Base-by-base conservation (phyloP, 2,797 vertebrate species). In the Platyrinchus mystaceus region DNA sequence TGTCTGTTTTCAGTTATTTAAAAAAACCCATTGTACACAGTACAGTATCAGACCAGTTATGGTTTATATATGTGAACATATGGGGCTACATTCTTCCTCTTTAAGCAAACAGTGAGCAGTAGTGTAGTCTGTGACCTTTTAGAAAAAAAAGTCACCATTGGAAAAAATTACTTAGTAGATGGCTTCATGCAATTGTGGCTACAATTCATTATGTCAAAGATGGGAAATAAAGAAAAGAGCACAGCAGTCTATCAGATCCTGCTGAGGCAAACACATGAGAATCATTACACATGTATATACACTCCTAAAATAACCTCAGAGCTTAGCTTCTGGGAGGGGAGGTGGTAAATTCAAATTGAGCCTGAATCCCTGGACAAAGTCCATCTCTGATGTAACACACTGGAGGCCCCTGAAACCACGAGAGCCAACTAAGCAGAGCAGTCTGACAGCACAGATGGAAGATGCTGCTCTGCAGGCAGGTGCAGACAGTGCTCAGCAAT, bases 101-200 rank as follows among this genome's bases (percentile, higher is more conserved):
- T 94, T 94, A 91, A 88, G 84, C 93, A 95, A 97, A 94, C 36
- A 94, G 84, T 68, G 46, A 91, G 91, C 91, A 95, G 86, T 76
- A 78, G 71, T 41, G 41, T 66, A 95, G 93, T 78, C 86, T 46
- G 34, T 46, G 93, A 94, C 95, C 89, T 96, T 97, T 71, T 79
- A 12, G 14, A 52, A 91, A 80, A 87, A 95, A 91, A 94, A 78
- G 63, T 94, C 91, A 93, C 56, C n/a, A 58, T 23, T 96, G 97
- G 97, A 97, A 95, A 84, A 97, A 96, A 63, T 94, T 68, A 94
- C 92, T 95, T 96, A 56, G 77, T 95, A 91, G 90, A 94, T 90
- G 94, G 86, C 73, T 93, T 94, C 87, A 69, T 90, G 95, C 68
- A 94, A 71, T 64, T 96, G 49, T 77, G 47, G 93, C 81, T 86